Evolutionary conservation across 2,888 invertebrate species (phyloP), one percentile per base, ranked within the genome.

Genomic region (Nycteola revayana): DNA sequence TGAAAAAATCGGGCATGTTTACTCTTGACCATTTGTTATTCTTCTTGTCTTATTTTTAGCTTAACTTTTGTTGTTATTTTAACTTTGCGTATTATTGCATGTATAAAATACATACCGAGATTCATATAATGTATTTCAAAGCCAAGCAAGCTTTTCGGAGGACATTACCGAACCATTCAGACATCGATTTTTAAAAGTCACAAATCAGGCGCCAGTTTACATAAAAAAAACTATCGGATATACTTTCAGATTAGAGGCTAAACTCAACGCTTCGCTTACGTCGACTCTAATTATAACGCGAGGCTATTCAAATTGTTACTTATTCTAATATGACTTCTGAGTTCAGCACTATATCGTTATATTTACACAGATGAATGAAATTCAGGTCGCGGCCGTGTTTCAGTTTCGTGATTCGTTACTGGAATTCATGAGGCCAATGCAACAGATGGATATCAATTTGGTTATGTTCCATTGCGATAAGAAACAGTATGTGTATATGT

Each of bases 311-410:
- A 73, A 69, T n/a, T n/a, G 69, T 73, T 68, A 75, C 72, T 78
- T 83, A 83, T n/a, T n/a, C n/a, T 81, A 75, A 81, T 82, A 80
- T 79, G 74, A 79, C 75, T 78, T 73, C 75, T 73, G 66, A 71
- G n/a, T 3, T 14, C 14, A 14, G 5, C 69, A 69, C 65, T 52
- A 69, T 76, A 78, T 46, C 39, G 46, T 44, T 69, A 47, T 73
- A 76, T 74, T 74, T 70, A 67, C 66, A 66, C 58, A 54, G 58
- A 53, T 50, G 53, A 45, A 10, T 53, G 31, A 36, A 36, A 76
- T 73, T 54, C 69, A 58, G 78, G 74, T 66, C 71, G 68, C 29
- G 32, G 43, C 34, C 21, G 32, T 29, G 22, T 50, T 45, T 27
- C 37, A 35, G 30, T 32, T 21, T 38, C 14, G 5, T 5, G 14